phyloP scores from a whole-genome alignment of 2,797 vertebrate genomes.

The Myotis pilosus region DNA sequence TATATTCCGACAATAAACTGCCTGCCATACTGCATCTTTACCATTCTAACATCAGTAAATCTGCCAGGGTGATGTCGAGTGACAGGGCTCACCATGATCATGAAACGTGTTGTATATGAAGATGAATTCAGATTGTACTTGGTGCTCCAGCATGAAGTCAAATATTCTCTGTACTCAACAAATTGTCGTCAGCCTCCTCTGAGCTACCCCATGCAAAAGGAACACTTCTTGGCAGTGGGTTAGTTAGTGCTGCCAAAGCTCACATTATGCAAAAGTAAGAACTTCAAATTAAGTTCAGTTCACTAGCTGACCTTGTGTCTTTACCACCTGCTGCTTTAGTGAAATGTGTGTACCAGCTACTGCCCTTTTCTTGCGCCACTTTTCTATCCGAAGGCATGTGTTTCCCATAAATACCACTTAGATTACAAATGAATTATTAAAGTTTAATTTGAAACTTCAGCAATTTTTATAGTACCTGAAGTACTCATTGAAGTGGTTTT shows the following conservation, averaged over 20 bases:
- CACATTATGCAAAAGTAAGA: neutral
- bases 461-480: neutral
- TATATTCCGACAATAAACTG: neutral
- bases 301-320: neutral
- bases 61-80: neutral
- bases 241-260: neutral
- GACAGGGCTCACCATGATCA: neutral
- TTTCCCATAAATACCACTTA: neutral
- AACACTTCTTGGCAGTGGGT: neutral
- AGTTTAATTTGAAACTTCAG: neutral
- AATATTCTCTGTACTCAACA: neutral
- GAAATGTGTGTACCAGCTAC: neutral
- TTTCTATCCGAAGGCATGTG: neutral
- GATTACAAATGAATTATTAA: neutral
- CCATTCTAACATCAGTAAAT: neutral
- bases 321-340: neutral
- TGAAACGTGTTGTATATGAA: neutral
- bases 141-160: neutral
- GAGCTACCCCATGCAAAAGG: neutral
- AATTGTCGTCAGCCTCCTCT: neutral
- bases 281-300: neutral
- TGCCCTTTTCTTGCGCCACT: neutral
- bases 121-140: neutral
- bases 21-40: neutral
- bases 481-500: neutral